Conservation (phyloP, 2,888 invertebrate species). For the Abrostola tripartita region DNA sequence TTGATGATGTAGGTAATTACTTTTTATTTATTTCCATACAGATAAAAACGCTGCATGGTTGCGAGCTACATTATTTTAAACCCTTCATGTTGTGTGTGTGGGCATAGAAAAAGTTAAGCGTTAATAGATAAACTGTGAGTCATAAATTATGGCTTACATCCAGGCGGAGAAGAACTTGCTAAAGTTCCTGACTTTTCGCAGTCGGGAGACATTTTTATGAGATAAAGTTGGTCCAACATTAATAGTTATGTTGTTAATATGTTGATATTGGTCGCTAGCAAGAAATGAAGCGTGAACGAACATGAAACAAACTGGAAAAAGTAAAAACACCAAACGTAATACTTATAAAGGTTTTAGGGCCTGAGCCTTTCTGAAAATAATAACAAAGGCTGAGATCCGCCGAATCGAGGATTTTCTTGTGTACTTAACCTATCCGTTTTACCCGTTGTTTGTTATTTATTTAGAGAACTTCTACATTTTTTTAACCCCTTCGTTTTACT, state of each 20-base stretch:
- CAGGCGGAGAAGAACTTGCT: slow-evolving; percentile 42
- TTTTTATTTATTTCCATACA: too few relatives aligned
- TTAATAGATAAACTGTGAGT: slow-evolving; percentile 48
- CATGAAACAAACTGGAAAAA: slow-evolving; percentile 25
- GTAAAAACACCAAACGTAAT: slow-evolving; percentile 24
- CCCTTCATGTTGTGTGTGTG: neutral
- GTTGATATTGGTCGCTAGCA: slow-evolving; percentile 30
- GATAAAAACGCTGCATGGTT: slow-evolving; percentile 6
- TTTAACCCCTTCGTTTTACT: slow-evolving; percentile 19
- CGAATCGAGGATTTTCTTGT: slow-evolving; percentile 15
- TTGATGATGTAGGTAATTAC: too few relatives aligned
- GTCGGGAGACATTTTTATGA: slow-evolving; percentile 52
- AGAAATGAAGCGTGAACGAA: slow-evolving; percentile 12
- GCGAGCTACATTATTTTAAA: slow-evolving; percentile 19
- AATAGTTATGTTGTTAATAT: slow-evolving; percentile 50
- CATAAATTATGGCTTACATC: slow-evolving; percentile 50
- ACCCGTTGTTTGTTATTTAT: slow-evolving; percentile 22
- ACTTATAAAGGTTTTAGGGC: slow-evolving; percentile 9
- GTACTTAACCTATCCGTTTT: slow-evolving; percentile 21
- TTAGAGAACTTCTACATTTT: slow-evolving; percentile 14
- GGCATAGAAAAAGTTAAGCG: slow-evolving; percentile 37
- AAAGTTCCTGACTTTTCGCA: slow-evolving; percentile 49
- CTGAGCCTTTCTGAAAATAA: slow-evolving; percentile 20
- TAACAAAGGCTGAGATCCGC: slow-evolving; percentile 10
- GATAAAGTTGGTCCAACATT: slow-evolving; percentile 44